Conservation (phyloP, 2,888 invertebrate genomes). For the Mesochorus sp. region DNA sequence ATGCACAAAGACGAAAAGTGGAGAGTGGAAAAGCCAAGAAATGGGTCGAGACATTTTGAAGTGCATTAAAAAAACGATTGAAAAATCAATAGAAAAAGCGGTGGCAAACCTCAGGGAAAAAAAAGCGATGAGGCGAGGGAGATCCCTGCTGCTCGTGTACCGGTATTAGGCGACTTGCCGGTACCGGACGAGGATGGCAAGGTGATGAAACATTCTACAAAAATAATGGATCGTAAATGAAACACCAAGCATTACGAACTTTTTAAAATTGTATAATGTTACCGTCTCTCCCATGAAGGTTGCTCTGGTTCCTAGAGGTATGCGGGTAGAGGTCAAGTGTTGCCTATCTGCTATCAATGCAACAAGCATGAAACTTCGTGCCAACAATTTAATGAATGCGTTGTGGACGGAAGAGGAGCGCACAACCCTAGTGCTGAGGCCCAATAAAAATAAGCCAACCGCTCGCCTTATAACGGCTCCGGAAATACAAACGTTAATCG, state of each 20-base stretch:
- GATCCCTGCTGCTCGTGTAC: constrained; percentile 4
- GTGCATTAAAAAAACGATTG: constrained; percentile 12
- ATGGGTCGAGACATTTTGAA: not conserved
- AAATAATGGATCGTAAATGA: not conserved
- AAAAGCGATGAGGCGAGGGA: not conserved
- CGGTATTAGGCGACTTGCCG: not conserved
- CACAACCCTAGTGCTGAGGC: not conserved
- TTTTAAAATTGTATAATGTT: not conserved
- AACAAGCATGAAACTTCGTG: constrained; percentile 6
- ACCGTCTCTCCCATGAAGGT: constrained; percentile 10
- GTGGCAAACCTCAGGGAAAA: not conserved
- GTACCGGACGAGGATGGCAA: constrained; percentile 16
- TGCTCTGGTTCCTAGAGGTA: not conserved
- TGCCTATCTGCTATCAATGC: not conserved
- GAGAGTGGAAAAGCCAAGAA: not conserved
- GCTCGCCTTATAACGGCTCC: constrained; percentile 10
- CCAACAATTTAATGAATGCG: constrained; percentile 7
- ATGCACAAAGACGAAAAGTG: not conserved
- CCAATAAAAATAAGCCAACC: constrained; percentile 5
- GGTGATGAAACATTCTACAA: constrained; percentile 8
- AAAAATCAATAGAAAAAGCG: not conserved
- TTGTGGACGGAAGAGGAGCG: constrained; percentile 3
- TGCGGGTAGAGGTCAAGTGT: not conserved
- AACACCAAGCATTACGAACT: not conserved
- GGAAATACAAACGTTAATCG: constrained; percentile 7